Conservation (phyloP, 2,797 vertebrate species). For the Hoplostethus mediterraneus region DNA sequence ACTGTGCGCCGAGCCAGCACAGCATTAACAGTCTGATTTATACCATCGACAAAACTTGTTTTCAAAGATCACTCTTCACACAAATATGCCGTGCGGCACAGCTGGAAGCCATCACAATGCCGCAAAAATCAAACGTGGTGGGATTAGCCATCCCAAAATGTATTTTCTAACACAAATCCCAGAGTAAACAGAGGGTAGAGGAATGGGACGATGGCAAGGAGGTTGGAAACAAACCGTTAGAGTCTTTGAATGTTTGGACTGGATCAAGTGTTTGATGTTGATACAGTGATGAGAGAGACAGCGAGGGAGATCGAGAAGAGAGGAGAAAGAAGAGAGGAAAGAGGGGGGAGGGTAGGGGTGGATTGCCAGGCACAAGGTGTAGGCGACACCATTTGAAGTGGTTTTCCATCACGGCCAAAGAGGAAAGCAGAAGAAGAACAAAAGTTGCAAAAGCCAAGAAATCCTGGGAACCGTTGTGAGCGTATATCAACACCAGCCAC, state of each 20-base stretch:
- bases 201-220: conserved; percentile 77
- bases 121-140: conserved; percentile 76
- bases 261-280: conserved; percentile 78
- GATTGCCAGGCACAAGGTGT: conserved; percentile 63
- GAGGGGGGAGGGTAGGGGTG: neutral
- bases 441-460: conserved; percentile 71
- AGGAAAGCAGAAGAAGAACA: conserved; percentile 77
- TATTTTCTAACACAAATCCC: conserved; percentile 83
- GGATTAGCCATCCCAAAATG: conserved; percentile 81
- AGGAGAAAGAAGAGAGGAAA: conserved; percentile 30
- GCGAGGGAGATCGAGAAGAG: conserved; percentile 51
- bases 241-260: conserved; percentile 72
- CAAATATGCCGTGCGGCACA: conserved; percentile 79
- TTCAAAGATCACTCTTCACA: conserved; percentile 81
- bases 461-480: conserved; percentile 77
- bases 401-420: conserved; percentile 73
- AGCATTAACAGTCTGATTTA: conserved; percentile 81
- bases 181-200: conserved; percentile 76
- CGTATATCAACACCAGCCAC: conserved; percentile 75
- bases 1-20: conserved; percentile 73
- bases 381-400: conserved; percentile 74
- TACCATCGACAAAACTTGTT: conserved; percentile 82
- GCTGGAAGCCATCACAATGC: conserved; percentile 83
- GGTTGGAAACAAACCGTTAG: conserved; percentile 77
- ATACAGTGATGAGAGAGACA: conserved; percentile 65